Conservation (phyloP, 2,797 vertebrate species). For the Ceyx erithaca region DNA sequence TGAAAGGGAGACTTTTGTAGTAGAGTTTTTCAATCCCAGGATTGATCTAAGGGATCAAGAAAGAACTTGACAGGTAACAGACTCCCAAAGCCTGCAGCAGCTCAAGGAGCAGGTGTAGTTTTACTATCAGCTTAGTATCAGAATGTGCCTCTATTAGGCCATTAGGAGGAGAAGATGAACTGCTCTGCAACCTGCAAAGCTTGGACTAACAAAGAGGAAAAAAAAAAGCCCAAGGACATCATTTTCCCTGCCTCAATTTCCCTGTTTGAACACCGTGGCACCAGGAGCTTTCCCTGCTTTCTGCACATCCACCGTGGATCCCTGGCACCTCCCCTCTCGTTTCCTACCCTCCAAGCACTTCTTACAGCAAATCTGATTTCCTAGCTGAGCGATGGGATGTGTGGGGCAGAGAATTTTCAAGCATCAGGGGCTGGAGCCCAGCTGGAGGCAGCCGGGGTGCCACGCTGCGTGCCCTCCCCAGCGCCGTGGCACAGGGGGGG, state of each 20-base stretch:
- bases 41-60: constrained; percentile 44
- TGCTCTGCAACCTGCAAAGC: neutral
- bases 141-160: neutral
- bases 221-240: neutral
- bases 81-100: neutral
- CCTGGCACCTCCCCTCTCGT: neutral
- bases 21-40: constrained; percentile 37
- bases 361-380: neutral
- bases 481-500: too few species aligned
- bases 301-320: neutral
- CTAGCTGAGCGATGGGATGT: neutral
- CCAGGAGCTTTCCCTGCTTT: neutral
- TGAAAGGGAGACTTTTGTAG: constrained; percentile 29
- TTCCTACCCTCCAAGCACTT: neutral
- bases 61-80: constrained; percentile 4
- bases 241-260: neutral
- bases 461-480: too few species aligned
- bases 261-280: neutral
- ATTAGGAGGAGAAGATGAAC: neutral
- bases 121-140: neutral
- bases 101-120: constrained; percentile 20
- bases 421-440: neutral
- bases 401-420: neutral
- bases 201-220: neutral
- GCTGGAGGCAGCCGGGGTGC: neutral